Conservation (phyloP, 1,140 invertebrate species). For the Trichoplusia ni region DNA sequence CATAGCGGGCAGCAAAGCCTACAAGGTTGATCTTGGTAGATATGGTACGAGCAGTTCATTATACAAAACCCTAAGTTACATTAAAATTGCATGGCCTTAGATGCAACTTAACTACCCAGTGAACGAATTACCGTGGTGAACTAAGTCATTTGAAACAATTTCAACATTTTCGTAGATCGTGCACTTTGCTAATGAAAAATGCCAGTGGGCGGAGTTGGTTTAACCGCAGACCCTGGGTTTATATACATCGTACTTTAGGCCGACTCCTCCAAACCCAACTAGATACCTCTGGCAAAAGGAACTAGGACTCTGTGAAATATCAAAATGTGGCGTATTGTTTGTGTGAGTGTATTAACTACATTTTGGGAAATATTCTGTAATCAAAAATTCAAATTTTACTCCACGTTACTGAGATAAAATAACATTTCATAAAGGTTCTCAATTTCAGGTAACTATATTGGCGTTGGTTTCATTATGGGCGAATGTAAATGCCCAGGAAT, state of each 20-base stretch:
- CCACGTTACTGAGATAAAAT: no score
- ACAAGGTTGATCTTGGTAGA: background rate
- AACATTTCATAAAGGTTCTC: no score
- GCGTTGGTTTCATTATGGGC: constrained; percentile 47
- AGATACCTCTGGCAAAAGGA: constrained; percentile 25
- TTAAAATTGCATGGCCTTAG: no score
- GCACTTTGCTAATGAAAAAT: constrained; percentile 61
- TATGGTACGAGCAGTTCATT: no score
- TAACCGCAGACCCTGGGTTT: constrained; percentile 60
- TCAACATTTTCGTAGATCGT: constrained; percentile 65
- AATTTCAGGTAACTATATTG: constrained; percentile 51
- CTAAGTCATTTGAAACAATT: constrained; percentile 36
- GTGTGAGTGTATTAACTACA: constrained; percentile 43
- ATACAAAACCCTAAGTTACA: no score
- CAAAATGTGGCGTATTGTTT: constrained; percentile 61
- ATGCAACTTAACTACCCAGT: no score
- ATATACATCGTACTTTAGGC: constrained; percentile 47
- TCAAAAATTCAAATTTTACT: no score
- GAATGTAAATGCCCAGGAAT: constrained; percentile 71
- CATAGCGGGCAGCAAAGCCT: background rate
- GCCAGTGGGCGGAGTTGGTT: constrained; percentile 39
- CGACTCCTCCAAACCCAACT: constrained; percentile 37
- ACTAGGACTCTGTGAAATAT: constrained; percentile 3
- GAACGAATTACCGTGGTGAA: constrained; percentile 8
- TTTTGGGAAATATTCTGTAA: constrained; percentile 6